Evolutionary conservation across 2,888 invertebrate species (phyloP).

Genomic region (Chrysolina oricalcia): DNA sequence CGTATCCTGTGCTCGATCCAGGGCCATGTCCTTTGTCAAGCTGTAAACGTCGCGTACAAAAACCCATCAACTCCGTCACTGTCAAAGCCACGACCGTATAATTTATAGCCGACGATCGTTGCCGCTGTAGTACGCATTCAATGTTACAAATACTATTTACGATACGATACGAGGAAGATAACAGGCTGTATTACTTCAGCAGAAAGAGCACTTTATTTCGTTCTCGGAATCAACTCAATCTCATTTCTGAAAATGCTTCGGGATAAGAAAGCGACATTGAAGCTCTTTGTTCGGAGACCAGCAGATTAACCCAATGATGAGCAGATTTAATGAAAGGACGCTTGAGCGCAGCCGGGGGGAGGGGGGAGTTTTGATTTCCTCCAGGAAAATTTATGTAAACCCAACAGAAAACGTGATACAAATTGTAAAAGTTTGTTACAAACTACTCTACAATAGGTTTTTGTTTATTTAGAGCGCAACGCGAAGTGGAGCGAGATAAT

Average conservation of each 20-base stretch:
- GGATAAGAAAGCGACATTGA: neutral
- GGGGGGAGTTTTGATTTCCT: too few species aligned
- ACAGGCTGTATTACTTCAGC: constrained; percentile 27
- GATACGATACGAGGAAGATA: constrained; percentile 41
- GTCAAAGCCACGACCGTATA: constrained; percentile 19
- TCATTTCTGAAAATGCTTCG: constrained; percentile 16
- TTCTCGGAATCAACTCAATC: constrained; percentile 29
- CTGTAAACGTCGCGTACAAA: too few species aligned
- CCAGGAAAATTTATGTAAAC: too few species aligned
- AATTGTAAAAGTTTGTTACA: too few species aligned
- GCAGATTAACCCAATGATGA: neutral
- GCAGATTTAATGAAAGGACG: neutral
- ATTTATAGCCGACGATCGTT: constrained; percentile 36
- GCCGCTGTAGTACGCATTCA: constrained; percentile 48
- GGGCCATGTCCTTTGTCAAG: too few species aligned
- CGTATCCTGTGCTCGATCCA: too few species aligned
- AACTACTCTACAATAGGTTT: too few species aligned
- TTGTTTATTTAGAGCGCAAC: too few species aligned
- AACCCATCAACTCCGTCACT: neutral
- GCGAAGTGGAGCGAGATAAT: too few species aligned
- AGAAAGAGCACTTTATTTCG: constrained; percentile 24
- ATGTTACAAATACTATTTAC: constrained; percentile 53
- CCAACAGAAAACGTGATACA: too few species aligned
- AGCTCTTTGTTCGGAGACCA: constrained; percentile 1
- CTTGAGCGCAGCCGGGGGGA: neutral